Evolutionary conservation across 2,797 vertebrate species (phyloP).

Genomic region (Liasis olivaceus): DNA sequence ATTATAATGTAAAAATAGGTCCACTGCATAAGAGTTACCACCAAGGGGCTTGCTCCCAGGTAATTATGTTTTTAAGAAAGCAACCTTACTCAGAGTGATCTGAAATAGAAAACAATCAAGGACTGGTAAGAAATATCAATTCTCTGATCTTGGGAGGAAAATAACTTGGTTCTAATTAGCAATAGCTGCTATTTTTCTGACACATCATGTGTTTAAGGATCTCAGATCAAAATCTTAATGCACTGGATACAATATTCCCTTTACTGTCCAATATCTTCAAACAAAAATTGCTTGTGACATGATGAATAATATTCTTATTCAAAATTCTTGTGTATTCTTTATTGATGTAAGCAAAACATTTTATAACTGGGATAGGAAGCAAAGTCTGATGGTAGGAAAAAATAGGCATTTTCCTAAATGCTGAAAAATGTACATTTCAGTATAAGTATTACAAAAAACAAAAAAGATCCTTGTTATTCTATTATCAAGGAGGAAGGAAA

Average conservation of each 20-base stretch:
- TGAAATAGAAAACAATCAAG: neutral
- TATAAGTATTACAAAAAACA: neutral
- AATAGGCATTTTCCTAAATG: neutral
- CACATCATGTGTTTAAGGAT: neutral
- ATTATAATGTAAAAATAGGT: neutral
- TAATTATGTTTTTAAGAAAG: neutral
- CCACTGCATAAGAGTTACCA: neutral
- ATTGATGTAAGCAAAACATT: neutral
- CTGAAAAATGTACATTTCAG: neutral
- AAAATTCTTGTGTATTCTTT: neutral
- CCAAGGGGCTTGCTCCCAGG: too few species aligned
- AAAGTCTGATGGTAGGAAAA: neutral
- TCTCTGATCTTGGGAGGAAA: neutral
- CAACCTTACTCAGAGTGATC: neutral
- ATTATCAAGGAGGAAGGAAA: conserved; percentile 9
- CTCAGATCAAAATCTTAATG: neutral
- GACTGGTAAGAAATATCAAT: neutral
- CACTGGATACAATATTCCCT: neutral
- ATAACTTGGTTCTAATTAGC: neutral
- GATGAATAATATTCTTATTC: neutral
- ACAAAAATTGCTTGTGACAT: neutral
- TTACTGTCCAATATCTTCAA: neutral
- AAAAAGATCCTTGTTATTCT: conserved; percentile 4
- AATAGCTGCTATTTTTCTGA: neutral
- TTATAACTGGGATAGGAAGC: neutral